Base-by-base conservation (phyloP, 2,113 vertebrate species). In the Pygoscelis antarcticus region DNA sequence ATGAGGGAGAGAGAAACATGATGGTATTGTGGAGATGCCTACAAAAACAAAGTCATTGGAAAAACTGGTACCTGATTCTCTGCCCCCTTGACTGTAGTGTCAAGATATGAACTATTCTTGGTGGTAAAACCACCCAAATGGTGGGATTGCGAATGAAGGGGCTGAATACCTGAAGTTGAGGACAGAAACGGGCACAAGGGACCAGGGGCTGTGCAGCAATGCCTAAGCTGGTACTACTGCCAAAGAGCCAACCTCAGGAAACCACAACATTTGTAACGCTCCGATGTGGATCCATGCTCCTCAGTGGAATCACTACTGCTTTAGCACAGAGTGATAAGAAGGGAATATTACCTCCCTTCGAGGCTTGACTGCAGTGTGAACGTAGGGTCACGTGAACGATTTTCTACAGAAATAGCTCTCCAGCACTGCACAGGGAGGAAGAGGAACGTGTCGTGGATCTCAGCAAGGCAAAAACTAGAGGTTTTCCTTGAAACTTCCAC, bases 191-290 rank as follows among this genome's bases (percentile, higher is more conserved):
- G 40, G 11, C 32, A 77, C 32, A 20, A 55, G 64, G 6, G n/a
- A 68, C 25, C 18, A 46, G 69, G 36, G 55, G 6, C 34, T 62
- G 30, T 64, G 72, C 60, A 62, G 66, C 42, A n/a, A 9, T 58
- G 19, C 34, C 30, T 40, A 38, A 55, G 7, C 54, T 64, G 44
- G 26, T 49, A 11, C 11, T 54, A 61, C 42, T 85, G 36, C 80
- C 65, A 71, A 40, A 72, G 42, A 62, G 51, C 27, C 34, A 19
- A 14, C 32, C 32, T 52, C 32, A 34, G 60, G 47, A 78, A 81
- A 57, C 14, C 29, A 54, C 3, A 6, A 60, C 2, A 2, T 62
- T 47, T 78, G 13, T 36, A 52, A 42, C 0, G 1, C 36, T 68
- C 20, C 8, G 13, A 8, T 47, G 22, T 25, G 27, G 11, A 19